Base-by-base conservation (phyloP, 2,797 vertebrate species). In the Ficedula albicollis region DNA sequence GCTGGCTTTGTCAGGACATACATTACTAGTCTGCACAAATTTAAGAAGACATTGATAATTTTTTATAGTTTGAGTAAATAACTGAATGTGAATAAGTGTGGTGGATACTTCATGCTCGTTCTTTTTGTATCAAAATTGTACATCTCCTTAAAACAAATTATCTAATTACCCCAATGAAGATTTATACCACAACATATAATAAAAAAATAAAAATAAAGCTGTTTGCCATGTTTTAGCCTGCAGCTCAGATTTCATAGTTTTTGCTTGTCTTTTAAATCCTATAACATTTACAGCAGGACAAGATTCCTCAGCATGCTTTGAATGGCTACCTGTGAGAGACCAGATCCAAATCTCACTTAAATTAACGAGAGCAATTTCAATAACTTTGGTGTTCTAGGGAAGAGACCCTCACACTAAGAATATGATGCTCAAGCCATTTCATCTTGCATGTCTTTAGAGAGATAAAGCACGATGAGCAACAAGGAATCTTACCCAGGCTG, bases 291-390 rank as follows among this genome's bases (percentile, higher is more conserved):
- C 12, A 59, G 41, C 44, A 84, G 38, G 15, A 62, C 23, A 55
- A 66, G 30, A 56, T 73, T 69, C 44, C 52, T 90, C 67, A 92
- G n/a, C 16, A 3, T 16, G 34, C 48, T 78, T 73, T 90, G 67
- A 73, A 46, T 44, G 55, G 10, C 52, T 49, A 14, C 8, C 5
- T 43, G 13, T 26, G 41, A 29, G 32, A 63, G 48, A 67, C 44
- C 26, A 19, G n/a, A 67, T 79, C 30, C 19, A 87, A 86, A 62
- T 68, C 51, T 66, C 68, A 54, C 15, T 62, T 64, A 82, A 80
- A 96, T 63, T 44, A 74, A 3, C 0, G 0, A 32, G 11, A 74
- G 13, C 34, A 46, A 44, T 41, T 80, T 56, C 66, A 70, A 0
- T 59, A 75, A 22, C 10, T 58, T 54, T 10, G 15, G 17, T n/a